A percentile compares a stretch with the other conserved stretches of the same genome.
phyloP scores from a whole-genome alignment of 2,113 vertebrate species.

The Lycaon pictus region DNA sequence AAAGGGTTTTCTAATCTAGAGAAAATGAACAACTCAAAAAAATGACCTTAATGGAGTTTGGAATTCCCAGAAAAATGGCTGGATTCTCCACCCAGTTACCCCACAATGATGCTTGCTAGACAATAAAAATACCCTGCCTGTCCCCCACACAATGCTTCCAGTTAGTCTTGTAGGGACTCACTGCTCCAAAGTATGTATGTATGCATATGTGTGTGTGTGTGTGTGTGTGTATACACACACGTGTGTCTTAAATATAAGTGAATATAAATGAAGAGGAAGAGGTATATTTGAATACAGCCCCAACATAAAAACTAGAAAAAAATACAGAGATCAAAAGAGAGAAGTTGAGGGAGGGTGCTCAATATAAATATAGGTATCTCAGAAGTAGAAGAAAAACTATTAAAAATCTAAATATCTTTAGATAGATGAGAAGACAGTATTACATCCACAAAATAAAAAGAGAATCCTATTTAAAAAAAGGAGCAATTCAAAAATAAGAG shows the following conservation, averaged over 20 bases:
- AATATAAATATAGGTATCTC: background rate
- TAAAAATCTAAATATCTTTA: background rate
- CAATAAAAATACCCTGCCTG: background rate
- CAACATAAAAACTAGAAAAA: constrained; percentile 16
- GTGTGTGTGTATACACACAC: background rate
- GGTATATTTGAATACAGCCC: background rate
- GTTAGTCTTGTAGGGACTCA: background rate
- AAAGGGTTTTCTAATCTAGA: background rate
- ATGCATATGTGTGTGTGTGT: background rate
- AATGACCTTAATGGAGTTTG: background rate
- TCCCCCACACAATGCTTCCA: background rate
- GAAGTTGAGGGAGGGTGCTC: background rate
- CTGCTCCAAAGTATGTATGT: background rate
- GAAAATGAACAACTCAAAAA: background rate
- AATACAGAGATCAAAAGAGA: background rate
- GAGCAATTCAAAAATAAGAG: background rate
- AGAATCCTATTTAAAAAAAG: background rate
- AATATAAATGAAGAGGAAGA: background rate
- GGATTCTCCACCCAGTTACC: background rate
- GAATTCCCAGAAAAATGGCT: background rate
- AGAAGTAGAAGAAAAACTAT: constrained; percentile 12
- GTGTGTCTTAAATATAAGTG: background rate
- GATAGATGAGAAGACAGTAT: background rate
- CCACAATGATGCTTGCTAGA: background rate
- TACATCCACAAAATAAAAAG: background rate